Percentiles rank a stretch among this genome's conserved stretches.
Conservation (phyloP, 1,140 invertebrate species). For the Drosophila athabasca region DNA sequence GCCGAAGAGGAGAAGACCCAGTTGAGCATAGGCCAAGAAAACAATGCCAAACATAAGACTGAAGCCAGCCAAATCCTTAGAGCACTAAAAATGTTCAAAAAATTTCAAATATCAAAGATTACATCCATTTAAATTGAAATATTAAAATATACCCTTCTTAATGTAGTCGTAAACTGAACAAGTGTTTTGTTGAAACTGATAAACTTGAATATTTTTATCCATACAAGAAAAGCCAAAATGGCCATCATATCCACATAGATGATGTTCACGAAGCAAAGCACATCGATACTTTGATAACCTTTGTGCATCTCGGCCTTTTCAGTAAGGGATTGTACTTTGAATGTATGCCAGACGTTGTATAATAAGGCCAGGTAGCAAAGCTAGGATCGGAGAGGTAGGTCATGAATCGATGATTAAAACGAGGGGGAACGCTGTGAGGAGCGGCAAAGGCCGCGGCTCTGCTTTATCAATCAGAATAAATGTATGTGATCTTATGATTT, state of each 20-base stretch:
- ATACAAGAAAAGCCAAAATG: slow-evolving; percentile 70
- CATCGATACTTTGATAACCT: slow-evolving; percentile 50
- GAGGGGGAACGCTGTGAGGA: no score
- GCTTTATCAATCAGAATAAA: no score
- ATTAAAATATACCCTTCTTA: slow-evolving; percentile 67
- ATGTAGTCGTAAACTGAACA: slow-evolving; percentile 89
- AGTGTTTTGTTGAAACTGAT: slow-evolving; percentile 90
- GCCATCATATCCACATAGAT: slow-evolving; percentile 77
- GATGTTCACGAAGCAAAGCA: slow-evolving; percentile 51
- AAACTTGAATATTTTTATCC: slow-evolving; percentile 81
- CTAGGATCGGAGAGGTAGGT: slow-evolving; percentile 17
- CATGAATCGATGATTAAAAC: no score
- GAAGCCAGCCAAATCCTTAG: slow-evolving; percentile 91
- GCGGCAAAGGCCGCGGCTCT: no score
- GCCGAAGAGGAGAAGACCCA: slow-evolving; percentile 89
- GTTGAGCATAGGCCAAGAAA: slow-evolving; percentile 91
- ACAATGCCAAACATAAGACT: slow-evolving; percentile 93
- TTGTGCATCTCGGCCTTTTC: background rate
- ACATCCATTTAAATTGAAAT: no score
- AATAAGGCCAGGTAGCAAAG: slow-evolving; percentile 57
- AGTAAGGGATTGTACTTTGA: slow-evolving; percentile 15
- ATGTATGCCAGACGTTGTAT: slow-evolving; percentile 67
- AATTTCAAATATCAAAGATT: no score
- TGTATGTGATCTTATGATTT: no score
- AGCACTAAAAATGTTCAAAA: slow-evolving; percentile 84